Base-by-base conservation (phyloP, 1,140 invertebrate species). In the Tachypleus tridentatus region DNA sequence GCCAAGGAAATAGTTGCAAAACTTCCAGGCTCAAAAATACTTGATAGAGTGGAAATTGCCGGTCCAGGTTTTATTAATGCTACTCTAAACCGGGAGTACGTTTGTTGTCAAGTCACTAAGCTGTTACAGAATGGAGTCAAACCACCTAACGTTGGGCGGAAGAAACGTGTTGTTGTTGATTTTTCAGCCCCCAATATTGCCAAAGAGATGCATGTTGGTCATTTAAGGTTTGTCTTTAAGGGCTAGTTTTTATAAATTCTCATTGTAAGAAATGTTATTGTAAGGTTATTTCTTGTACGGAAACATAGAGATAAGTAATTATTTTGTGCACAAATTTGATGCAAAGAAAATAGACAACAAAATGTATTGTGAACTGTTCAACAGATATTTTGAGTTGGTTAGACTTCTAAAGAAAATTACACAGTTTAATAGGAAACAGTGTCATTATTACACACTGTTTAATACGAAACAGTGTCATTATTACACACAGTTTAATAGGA, bases 171-270 rank as follows among this genome's bases (percentile, higher is more conserved):
- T 47, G 75, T 99, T 60, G 85, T 99, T 47, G 97, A 99, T 77
- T 98, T 98, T 76, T 98, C 95, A 29, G 95, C 96, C 53, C 97
- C 97, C 5, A 99, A 99, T 79, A 92, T 99, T 75, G 97, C 97
- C n/a, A 99, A 99, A 76, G 91, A 99, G 80, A 99, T 99, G 97
- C 97, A 99, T 80, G 97, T 99, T 58, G 97, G 97, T 6, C 97
- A 99, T 82, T 82, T 99, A 61, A 82, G 91, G 82, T 85, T 72
- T 62, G 65, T 70, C 61, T 29, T 29, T 29, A 29, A 29, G 29
- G 2, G 29, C 0, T 4, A 8, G 50, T 11, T 6, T 48, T 57
- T 9, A 11, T 66, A 7, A 9, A 11, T 58, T 7, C 29, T 29
- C 29, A 29, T 29, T 29, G 29, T 2, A 29, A 29, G 29, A 29